phyloP scores from a whole-genome alignment of 2,113 vertebrate species.

The Nesoenas mayeri region DNA sequence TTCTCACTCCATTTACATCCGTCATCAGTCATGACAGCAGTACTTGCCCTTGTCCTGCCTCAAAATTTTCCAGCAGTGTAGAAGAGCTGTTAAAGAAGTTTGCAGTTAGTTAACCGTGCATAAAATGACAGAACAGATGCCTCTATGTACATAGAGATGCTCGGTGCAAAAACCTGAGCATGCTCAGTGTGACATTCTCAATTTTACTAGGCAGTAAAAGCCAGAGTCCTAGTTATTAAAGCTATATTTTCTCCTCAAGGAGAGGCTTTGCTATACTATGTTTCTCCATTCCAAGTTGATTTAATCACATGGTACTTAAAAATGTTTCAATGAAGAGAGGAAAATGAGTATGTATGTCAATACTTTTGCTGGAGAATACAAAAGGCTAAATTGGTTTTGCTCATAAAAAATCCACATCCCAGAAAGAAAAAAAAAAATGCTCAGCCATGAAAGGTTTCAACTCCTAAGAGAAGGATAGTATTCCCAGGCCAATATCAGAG shows the following conservation, averaged over 20 bases:
- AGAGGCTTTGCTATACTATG: background rate
- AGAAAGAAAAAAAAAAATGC: background rate
- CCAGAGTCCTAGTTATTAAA: conserved; percentile 31
- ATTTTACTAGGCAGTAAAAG: conserved; percentile 35
- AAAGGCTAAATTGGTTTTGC: background rate
- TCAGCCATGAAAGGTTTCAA: background rate
- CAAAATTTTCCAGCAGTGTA: conserved; percentile 37
- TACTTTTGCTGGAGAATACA: background rate
- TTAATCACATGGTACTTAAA: background rate
- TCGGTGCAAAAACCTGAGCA: background rate
- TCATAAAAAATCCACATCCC: background rate
- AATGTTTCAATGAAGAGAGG: background rate
- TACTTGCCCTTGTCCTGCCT: conserved; percentile 19
- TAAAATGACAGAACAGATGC: conserved; percentile 34
- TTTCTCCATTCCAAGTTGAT: conserved; percentile 10
- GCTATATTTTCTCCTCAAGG: conserved; percentile 27
- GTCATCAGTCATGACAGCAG: conserved; percentile 9
- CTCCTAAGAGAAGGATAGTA: background rate
- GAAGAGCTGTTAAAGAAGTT: conserved; percentile 50
- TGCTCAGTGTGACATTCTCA: conserved; percentile 1
- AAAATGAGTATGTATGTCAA: background rate
- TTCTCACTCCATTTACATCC: conserved; percentile 48
- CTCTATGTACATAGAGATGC: background rate
- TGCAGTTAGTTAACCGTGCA: conserved; percentile 48
- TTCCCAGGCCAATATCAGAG: background rate